Base-by-base conservation (phyloP, 2,113 vertebrate species). In the Caranx melampygus region DNA sequence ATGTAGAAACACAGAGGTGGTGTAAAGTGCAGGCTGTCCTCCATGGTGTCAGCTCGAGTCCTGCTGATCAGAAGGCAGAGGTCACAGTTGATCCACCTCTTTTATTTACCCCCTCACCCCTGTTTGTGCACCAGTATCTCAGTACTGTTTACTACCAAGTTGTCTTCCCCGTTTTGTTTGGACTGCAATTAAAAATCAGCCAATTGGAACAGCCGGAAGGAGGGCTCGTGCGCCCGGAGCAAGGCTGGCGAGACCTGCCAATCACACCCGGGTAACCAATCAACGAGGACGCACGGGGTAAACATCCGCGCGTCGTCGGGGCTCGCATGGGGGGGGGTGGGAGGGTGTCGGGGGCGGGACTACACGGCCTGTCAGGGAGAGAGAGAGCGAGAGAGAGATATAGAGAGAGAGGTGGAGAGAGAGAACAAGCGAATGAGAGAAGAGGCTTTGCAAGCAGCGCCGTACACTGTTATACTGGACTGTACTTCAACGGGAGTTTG, bases 121-220 rank as follows among this genome's bases (percentile, higher is more conserved):
- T 69, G 82, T 85, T 74, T 79, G 79, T 83, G 75, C 51, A 21
- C 37, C 66, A 71, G 82, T 75, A 72, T 61, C 81, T 82, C 84
- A 37, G 58, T 20, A 81, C 67, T 88, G 63, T 92, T 89, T 91
- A 90, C 88, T 83, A 90, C 85, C 62, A 76, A 86, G 60, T 85
- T 87, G 79, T 73, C 78, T 79, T 64, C 84, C 86, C 88, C 74
- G 86, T 93, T 92, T 92, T 91, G 88, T 94, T 94, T 92, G 93
- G 94, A 95, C 95, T 94, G 95, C 88, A 97, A 97, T 97, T 96
- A 97, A 96, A 95, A 96, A 96, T 85, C 95, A 96, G 89, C 97
- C 97, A 97, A 98, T 97, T 89, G 96, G 93, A 97, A 96, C 95
- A 90, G 95, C 96, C 96, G 96, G 96, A 97, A 97, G 96, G 96